Evolutionary conservation across 1,140 invertebrate species (phyloP), one percentile per base, ranked within the genome.

Genomic region (Zaprionus kolodkinae): DNA sequence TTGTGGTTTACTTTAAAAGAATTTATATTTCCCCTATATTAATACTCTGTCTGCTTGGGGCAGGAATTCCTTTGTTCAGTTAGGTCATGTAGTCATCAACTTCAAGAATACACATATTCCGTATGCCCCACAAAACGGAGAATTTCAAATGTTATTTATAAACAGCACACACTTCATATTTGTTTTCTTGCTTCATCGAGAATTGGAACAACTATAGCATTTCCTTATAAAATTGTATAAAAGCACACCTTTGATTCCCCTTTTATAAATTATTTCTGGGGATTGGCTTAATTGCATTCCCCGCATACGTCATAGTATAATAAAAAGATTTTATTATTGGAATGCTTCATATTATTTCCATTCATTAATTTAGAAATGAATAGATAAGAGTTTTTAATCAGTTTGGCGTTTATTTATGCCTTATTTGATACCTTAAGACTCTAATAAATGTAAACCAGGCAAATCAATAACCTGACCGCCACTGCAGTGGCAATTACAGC

Each of bases 1-100:
- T 72, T 66, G 55, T 72, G 21, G 21, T 21, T 21, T n/a, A n/a
- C n/a, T n/a, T n/a, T n/a, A n/a, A n/a, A n/a, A n/a, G n/a, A n/a
- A 15, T 9, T 9, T 45, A 10, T 9, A 45, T 43, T n/a, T 15
- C 25, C n/a, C 17, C 17, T 40, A 30, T 56, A 48, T 50, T 27
- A 56, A 68, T 56, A 25, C 36, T 38, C 21, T 55, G 10, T 40
- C 15, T 27, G 21, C 50, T 56, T 55, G 54, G 48, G 11, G 13
- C 21, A 54, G 12, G 1, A 30, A 30, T 54, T 55, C 36, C 63
- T 65, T 65, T 65, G 52, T 56, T 65, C 35, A 25, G 21, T 68
- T 50, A 21, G 38, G 30, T 62, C 57, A 62, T 69, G 71, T 43
- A 60, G 70, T 48, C 52, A 55, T 55, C 45, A 50, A 11, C 45